Percentiles rank a stretch among this genome's conserved stretches.
Conservation (phyloP, 2,113 vertebrate species). For the Oxyruncus cristatus region DNA sequence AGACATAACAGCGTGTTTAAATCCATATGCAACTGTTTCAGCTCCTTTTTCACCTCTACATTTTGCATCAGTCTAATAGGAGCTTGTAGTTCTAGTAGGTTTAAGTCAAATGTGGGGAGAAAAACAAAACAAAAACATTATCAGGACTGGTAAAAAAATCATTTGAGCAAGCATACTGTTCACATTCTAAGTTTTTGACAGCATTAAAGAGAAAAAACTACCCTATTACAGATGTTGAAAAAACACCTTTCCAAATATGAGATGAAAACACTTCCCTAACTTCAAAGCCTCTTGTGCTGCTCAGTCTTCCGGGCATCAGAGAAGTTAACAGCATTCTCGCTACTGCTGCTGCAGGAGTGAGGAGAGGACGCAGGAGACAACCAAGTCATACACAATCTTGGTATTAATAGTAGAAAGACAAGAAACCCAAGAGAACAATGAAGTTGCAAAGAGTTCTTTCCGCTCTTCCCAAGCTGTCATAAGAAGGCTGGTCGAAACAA, state of each 20-base stretch:
- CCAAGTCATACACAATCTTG: not conserved
- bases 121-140: not conserved
- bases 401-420: not conserved
- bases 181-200: not conserved
- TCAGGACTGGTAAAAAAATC: not conserved
- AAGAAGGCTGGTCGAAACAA: not conserved
- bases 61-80: not conserved
- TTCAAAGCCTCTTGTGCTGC: not conserved
- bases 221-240: not conserved
- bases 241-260: not conserved
- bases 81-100: not conserved
- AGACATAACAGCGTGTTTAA: not conserved
- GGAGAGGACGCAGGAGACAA: not conserved
- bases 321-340: not conserved
- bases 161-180: rapidly evolving
- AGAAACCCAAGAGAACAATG: not conserved
- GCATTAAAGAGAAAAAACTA: not conserved
- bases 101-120: not conserved
- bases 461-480: not conserved
- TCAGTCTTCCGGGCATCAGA: not conserved
- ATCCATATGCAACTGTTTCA: not conserved
- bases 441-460: not conserved
- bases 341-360: not conserved
- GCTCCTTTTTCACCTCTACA: not conserved
- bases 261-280: not conserved